These are phyloP conservation scores for Pycnonotus jocosus DNA, from an alignment of 2,113 vertebrate genomes.

Conservation along the genomic window DNA sequence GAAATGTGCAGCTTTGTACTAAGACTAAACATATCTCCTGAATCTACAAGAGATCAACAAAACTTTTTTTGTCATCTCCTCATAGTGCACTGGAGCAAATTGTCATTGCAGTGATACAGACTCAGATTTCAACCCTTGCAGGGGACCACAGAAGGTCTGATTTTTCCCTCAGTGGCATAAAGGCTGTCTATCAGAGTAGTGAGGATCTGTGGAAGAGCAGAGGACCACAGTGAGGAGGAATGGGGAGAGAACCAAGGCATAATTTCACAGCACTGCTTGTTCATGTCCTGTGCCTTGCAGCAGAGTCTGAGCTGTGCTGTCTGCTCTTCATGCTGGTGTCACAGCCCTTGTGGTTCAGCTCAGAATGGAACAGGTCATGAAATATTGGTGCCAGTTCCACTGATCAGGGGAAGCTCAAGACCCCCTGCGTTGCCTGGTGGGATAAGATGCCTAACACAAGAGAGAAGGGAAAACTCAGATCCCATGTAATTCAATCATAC, in stretches of 20 bases:
- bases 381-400: neutral
- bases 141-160: neutral
- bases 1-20: neutral
- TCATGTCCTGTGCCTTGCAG: rapidly evolving
- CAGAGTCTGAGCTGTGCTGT: neutral
- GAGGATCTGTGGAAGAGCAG: neutral
- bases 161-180: neutral
- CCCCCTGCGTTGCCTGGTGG: rapidly evolving
- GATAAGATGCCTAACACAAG: neutral
- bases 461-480: neutral
- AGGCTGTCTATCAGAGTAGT: neutral
- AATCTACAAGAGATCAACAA: neutral
- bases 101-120: neutral
- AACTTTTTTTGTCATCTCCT: neutral
- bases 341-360: neutral
- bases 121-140: neutral
- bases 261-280: neutral
- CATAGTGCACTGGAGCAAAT: rapidly evolving
- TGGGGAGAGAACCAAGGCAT: neutral
- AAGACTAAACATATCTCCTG: neutral
- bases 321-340: neutral
- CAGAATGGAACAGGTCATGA: neutral
- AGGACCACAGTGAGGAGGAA: neutral
- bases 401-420: neutral
- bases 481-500: neutral